Percentiles rank a stretch among this genome's conserved stretches.
phyloP scores from a whole-genome alignment of 1,140 invertebrate species.

The Euura lappo region DNA sequence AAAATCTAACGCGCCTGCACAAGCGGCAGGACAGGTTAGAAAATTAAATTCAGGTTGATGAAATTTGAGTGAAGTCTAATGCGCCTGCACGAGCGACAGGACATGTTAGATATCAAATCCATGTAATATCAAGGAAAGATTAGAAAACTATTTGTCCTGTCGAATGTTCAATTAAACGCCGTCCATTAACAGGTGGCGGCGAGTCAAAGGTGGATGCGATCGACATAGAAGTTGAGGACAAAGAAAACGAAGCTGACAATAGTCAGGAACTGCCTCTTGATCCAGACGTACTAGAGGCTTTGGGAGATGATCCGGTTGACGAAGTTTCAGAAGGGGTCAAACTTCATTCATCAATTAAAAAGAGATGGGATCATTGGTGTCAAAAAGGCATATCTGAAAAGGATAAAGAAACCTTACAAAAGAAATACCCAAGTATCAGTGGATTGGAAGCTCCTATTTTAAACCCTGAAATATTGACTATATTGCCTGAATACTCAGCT shows the following conservation, averaged over 20 bases:
- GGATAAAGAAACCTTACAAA: slow-evolving; percentile 14
- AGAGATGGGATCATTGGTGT: slow-evolving; percentile 22
- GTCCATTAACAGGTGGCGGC: not conserved
- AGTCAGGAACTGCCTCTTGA: not conserved
- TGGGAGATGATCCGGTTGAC: slow-evolving; percentile 24
- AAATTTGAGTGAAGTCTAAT: not conserved
- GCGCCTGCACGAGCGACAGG: slow-evolving; percentile 13
- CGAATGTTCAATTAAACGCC: no score
- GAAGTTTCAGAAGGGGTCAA: slow-evolving; percentile 16
- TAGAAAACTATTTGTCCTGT: no score
- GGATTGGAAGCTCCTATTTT: slow-evolving; percentile 16
- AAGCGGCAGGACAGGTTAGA: no score
- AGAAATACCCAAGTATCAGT: slow-evolving; percentile 20
- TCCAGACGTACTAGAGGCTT: slow-evolving; percentile 19
- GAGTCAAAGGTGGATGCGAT: not conserved
- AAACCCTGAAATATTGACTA: slow-evolving; percentile 15
- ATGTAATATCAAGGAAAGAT: no score
- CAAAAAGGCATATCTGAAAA: slow-evolving; percentile 15
- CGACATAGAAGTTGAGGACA: not conserved
- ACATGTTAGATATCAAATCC: not conserved
- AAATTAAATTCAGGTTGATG: no score
- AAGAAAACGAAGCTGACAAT: slow-evolving; percentile 11
- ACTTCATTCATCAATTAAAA: slow-evolving; percentile 21
- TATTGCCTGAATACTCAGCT: slow-evolving; percentile 12
- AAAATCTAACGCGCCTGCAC: no score